Evolutionary conservation across 2,113 vertebrate species (phyloP), one percentile per base, ranked within the genome.

Genomic region (Falcunculus frontatus): DNA sequence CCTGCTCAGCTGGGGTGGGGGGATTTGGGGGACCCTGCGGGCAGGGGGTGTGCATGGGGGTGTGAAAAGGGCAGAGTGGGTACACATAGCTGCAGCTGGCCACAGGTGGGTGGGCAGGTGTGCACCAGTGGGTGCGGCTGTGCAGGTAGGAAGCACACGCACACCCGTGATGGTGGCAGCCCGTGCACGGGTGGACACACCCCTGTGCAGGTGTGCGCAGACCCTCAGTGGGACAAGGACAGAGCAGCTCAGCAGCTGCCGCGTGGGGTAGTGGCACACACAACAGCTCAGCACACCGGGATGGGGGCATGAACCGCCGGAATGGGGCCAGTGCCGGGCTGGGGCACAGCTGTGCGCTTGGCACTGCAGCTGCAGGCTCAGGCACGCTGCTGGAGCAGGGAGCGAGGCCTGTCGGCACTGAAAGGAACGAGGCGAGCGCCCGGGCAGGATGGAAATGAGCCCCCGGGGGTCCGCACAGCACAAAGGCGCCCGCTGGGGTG

Each of bases 381-480:
- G 17, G 78, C 49, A 59, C 5, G 21, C 64, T 1, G 23, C 6
- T 4, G 9, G 72, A 59, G 77, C 3, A 1, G 35, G 33, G 44
- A 92, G 42, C 11, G 0, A 16, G 82, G 56, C 49, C 20, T 6
- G 23, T 11, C 11, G 10, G 55, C 2, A 0, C 70, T 77, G 90
- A 97, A 96, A 95, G 93, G 79, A 96, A 5, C 7, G 11, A 52
- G 68, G 85, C 13, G 4, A 87, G 67, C 3, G 35, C 90, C 93
- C 64, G 57, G 84, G 76, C 46, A 10, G 77, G 86, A 97, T 97
- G 96, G 96, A 97, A 97, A 97, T 97, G 95, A 97, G 95, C 32
- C 93, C 85, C 93, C 59, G 33, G 93, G 88, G 77, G 90, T 93
- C 89, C 11, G 7, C 4, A 2, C n/a, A 4, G 85, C 91, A 97